Evolutionary conservation across 30 jellyfish, hydroid and myxozoan genomes (phyloP).

Genomic region (Mastigias papua): DNA sequence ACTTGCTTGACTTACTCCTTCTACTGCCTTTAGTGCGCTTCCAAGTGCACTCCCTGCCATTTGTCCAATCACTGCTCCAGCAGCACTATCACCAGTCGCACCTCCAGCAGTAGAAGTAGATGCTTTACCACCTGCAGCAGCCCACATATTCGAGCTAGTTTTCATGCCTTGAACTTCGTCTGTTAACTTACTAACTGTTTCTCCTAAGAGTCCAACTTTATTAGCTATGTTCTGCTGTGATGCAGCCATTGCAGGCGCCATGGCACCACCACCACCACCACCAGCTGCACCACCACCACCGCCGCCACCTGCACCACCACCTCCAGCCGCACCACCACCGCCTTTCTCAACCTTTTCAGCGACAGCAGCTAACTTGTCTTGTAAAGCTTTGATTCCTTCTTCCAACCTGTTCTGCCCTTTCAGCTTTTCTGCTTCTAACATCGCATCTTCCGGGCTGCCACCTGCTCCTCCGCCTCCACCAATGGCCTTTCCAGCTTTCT

Average conservation of each 20-base stretch:
- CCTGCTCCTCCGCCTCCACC: slow-evolving; percentile 79
- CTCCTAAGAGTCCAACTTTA: slow-evolving; percentile 69
- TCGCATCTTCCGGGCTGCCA: slow-evolving; percentile 60
- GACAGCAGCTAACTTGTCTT: slow-evolving; percentile 53
- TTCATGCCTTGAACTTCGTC: slow-evolving; percentile 94
- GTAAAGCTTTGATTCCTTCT: slow-evolving; percentile 74
- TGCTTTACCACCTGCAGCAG: slow-evolving; percentile 78
- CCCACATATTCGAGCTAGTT: slow-evolving; percentile 76
- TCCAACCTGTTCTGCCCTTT: slow-evolving; percentile 79
- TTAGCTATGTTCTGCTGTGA: slow-evolving; percentile 63
- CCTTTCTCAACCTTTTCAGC: slow-evolving; percentile 73
- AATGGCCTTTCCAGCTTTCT: slow-evolving; percentile 42
- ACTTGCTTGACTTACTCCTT: slow-evolving; percentile 60
- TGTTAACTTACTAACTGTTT: slow-evolving; percentile 82
- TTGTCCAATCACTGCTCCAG: slow-evolving; percentile 47
- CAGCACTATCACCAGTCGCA: slow-evolving; percentile 56
- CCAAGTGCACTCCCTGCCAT: slow-evolving; percentile 75
- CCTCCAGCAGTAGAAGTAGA: slow-evolving; percentile 59
- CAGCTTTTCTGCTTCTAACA: slow-evolving; percentile 80
- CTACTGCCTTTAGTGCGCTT: slow-evolving; percentile 68
- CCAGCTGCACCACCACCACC: slow-evolving; percentile 85
- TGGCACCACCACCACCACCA: slow-evolving; percentile 76
- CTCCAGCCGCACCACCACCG: slow-evolving; percentile 88
- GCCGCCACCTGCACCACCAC: slow-evolving; percentile 79
- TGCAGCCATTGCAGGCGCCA: slow-evolving; percentile 79